phyloP scores from a whole-genome alignment of 2,797 vertebrate species.

The Vultur gryphus region DNA sequence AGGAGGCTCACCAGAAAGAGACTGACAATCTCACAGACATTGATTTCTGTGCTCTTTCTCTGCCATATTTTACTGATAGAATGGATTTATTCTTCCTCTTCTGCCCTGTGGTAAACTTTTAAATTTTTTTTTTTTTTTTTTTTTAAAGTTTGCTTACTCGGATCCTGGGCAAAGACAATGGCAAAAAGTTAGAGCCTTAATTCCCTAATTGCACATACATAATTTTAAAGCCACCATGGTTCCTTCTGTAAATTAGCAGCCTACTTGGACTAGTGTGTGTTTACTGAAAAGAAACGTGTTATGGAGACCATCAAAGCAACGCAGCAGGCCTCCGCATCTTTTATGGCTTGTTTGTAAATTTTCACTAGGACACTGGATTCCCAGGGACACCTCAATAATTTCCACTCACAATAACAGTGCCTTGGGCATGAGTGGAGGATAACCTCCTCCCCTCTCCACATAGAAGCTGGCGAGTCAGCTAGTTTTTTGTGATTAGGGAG shows the following conservation, averaged over 20 bases:
- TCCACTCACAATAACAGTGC: not conserved
- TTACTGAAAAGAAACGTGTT: not conserved
- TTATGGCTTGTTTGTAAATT: not conserved
- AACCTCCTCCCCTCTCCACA: not conserved
- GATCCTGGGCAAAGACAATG: not conserved
- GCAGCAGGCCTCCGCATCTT: not conserved
- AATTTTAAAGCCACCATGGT: not conserved
- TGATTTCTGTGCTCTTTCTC: not conserved
- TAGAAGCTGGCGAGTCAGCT: not conserved
- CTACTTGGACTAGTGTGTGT: not conserved
- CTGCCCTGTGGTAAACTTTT: not conserved
- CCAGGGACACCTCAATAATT: not conserved
- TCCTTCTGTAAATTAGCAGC: not conserved
- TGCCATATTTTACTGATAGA: not conserved
- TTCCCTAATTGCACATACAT: not conserved
- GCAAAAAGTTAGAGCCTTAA: not conserved
- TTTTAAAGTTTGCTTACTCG: not conserved
- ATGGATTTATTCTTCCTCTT: not conserved
- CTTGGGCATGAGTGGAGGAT: not conserved
- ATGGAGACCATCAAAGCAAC: not conserved
- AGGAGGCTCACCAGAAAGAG: not conserved
- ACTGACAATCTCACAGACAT: not conserved
- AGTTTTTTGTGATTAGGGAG: not conserved
- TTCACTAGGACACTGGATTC: conserved; percentile 6
- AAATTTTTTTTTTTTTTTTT: not conserved